Conservation (phyloP, 2,113 vertebrate species). For the Manacus vitellinus region DNA sequence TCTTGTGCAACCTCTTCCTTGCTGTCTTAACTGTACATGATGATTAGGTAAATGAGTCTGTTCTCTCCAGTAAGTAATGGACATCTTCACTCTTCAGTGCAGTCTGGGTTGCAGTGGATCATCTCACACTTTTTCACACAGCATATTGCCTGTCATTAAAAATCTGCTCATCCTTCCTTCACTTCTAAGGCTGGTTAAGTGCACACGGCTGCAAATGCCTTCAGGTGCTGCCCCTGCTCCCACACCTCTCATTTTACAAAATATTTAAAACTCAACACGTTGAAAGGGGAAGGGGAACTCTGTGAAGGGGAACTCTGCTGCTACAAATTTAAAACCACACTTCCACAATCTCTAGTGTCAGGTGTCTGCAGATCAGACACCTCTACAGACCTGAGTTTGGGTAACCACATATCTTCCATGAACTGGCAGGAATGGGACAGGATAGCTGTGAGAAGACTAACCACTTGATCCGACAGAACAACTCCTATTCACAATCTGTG, state of each 20-base stretch:
- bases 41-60: neutral
- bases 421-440: neutral
- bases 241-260: neutral
- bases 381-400: neutral
- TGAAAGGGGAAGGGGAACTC: neutral
- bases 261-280: neutral
- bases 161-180: slow-evolving; percentile 42
- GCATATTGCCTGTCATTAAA: slow-evolving; percentile 43
- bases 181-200: neutral
- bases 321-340: neutral
- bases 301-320: neutral
- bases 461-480: neutral
- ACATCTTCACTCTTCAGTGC: neutral
- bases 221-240: neutral
- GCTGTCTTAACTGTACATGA: neutral
- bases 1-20: neutral
- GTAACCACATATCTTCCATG: neutral
- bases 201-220: neutral
- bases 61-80: neutral
- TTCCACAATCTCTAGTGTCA: neutral
- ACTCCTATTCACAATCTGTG: neutral
- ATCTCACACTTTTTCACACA: slow-evolving; percentile 17
- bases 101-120: neutral
- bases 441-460: neutral
- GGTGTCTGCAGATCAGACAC: neutral